Percentiles rank a stretch among this genome's conserved stretches.
These are phyloP conservation scores for Magallana angulata DNA, from an alignment of 1,140 invertebrate genomes.

Conservation along the genomic window DNA sequence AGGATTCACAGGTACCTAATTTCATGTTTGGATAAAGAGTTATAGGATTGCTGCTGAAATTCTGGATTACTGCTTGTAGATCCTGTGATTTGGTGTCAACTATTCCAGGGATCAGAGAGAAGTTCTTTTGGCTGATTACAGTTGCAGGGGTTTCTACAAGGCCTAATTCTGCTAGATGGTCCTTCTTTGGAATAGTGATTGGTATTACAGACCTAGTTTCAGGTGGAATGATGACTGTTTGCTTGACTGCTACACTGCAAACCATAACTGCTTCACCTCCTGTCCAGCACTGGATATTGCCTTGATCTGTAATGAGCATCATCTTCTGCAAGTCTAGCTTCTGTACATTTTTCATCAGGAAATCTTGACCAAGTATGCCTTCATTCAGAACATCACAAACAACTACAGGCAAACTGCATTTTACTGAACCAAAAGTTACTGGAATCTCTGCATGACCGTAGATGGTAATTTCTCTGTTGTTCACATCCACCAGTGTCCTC, in stretches of 20 bases:
- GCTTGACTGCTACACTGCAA: too few species aligned
- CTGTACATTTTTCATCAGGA: too few species aligned
- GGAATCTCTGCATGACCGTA: slow-evolving; percentile 20
- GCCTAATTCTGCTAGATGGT: neutral
- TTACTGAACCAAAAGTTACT: too few species aligned
- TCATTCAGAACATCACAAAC: too few species aligned
- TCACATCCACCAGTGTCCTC: neutral
- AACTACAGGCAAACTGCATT: too few species aligned
- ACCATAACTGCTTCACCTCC: too few species aligned
- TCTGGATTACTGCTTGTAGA: neutral
- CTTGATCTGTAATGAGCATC: too few species aligned
- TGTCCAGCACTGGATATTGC: too few species aligned
- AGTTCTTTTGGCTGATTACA: too few species aligned
- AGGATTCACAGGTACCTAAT: slow-evolving; percentile 39
- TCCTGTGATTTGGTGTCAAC: slow-evolving; percentile 24
- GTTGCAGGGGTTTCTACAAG: neutral
- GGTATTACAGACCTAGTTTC: neutral
- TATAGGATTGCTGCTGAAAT: neutral
- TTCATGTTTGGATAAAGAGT: slow-evolving; percentile 16
- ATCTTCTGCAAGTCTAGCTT: too few species aligned
- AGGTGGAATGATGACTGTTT: neutral
- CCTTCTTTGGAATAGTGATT: neutral
- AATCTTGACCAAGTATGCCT: too few species aligned
- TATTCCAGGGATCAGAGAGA: slow-evolving; percentile 2
- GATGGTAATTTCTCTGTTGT: slow-evolving; percentile 28